Evolutionary conservation across 2,797 vertebrate genomes (phyloP).

Genomic region (Myoxocephalus aenaeus): DNA sequence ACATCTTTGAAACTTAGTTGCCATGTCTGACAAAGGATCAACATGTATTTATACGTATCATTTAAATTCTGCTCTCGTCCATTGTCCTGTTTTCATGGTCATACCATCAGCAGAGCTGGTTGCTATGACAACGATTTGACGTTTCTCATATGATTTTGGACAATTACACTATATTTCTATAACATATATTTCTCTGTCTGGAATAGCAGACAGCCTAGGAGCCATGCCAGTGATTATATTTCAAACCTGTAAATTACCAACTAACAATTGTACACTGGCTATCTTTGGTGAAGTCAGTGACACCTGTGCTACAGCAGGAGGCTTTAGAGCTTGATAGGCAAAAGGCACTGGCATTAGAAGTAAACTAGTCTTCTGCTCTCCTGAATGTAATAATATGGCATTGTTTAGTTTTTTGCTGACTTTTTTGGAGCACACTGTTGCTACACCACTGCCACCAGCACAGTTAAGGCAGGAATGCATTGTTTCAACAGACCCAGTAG

Average conservation of each 20-base stretch:
- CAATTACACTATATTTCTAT: neutral
- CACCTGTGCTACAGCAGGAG: neutral
- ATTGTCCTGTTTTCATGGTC: neutral
- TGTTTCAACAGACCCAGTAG: neutral
- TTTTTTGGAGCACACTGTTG: neutral
- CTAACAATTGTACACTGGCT: neutral
- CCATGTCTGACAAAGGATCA: neutral
- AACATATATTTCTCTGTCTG: neutral
- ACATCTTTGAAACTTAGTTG: neutral
- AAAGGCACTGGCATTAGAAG: neutral
- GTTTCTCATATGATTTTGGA: constrained; percentile 20
- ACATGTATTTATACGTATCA: constrained; percentile 47
- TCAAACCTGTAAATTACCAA: neutral
- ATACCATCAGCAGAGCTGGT: neutral
- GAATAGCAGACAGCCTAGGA: neutral
- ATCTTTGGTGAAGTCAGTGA: neutral
- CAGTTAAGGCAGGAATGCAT: neutral
- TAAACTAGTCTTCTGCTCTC: neutral
- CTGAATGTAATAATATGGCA: neutral
- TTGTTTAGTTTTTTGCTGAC: neutral
- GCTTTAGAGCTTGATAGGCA: neutral
- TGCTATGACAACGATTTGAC: constrained; percentile 23
- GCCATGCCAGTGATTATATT: neutral
- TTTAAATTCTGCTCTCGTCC: constrained; percentile 16
- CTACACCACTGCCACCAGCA: too few relatives aligned